phyloP scores from a whole-genome alignment of 2,113 vertebrate species.

The Gavialis gangeticus region DNA sequence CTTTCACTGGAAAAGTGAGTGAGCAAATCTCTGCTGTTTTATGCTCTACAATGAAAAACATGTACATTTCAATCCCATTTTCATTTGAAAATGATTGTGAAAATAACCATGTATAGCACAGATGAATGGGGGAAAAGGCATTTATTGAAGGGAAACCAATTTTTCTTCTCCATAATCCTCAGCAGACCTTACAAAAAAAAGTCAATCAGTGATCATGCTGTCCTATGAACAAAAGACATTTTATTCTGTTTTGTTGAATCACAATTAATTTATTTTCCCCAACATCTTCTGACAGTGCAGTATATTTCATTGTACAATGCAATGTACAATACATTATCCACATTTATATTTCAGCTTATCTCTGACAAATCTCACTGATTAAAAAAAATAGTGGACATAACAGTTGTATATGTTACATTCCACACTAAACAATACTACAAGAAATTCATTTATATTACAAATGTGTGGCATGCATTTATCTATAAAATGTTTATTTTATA shows the following conservation, averaged over 20 bases:
- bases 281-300: background rate
- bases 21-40: background rate
- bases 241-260: conserved; percentile 13
- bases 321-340: background rate
- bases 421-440: background rate
- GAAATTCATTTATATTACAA: background rate
- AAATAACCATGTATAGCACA: background rate
- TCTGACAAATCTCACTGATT: background rate
- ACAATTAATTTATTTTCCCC: conserved; percentile 3
- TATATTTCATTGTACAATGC: background rate
- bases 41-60: background rate
- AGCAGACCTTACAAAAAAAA: background rate
- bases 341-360: background rate
- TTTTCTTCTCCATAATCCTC: background rate
- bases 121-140: background rate
- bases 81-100: background rate
- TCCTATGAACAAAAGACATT: background rate
- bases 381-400: background rate
- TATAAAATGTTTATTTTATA: background rate
- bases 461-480: background rate
- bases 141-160: background rate
- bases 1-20: background rate
- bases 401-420: background rate
- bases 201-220: background rate
- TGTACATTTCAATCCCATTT: background rate